phyloP scores from a whole-genome alignment of 2,888 invertebrate genomes.

The Xanthia togata region DNA sequence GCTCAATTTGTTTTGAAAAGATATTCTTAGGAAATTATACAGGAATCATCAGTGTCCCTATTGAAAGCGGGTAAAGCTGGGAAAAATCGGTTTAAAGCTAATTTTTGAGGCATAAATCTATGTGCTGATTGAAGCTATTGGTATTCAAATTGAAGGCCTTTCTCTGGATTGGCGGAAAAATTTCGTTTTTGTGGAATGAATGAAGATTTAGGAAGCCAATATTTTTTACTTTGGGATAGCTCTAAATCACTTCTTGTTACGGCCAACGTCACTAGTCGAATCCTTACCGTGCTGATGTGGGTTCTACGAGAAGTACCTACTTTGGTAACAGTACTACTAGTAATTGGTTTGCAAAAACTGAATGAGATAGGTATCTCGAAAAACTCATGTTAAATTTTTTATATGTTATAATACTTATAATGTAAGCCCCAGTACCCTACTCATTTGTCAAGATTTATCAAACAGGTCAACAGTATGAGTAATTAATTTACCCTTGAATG shows the following conservation, averaged over 20 bases:
- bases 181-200: not conserved
- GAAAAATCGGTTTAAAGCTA: constrained; percentile 21
- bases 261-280: not conserved
- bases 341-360: constrained; percentile 2
- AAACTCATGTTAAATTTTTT: not conserved
- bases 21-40: not conserved
- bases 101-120: constrained; percentile 27
- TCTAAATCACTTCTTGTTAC: constrained; percentile 1
- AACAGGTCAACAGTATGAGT: constrained; percentile 7
- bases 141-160: constrained; percentile 36
- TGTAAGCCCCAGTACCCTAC: not conserved
- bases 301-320: not conserved
- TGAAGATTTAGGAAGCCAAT: constrained; percentile 6
- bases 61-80: not conserved
- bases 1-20: not conserved
- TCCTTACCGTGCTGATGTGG: not conserved
- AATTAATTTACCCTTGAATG: constrained; percentile 20
- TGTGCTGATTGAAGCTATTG: constrained; percentile 40
- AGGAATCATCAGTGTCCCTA: not conserved
- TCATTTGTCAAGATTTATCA: not conserved
- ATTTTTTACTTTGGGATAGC: not conserved
- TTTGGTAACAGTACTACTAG: not conserved
- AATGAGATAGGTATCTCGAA: constrained; percentile 2
- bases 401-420: no score
- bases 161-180: constrained; percentile 13